A percentile compares a stretch with the other conserved stretches of the same genome.
These are phyloP conservation scores for Arion vulgaris DNA, from an alignment of 1,140 invertebrate genomes.

Conservation along the genomic window DNA sequence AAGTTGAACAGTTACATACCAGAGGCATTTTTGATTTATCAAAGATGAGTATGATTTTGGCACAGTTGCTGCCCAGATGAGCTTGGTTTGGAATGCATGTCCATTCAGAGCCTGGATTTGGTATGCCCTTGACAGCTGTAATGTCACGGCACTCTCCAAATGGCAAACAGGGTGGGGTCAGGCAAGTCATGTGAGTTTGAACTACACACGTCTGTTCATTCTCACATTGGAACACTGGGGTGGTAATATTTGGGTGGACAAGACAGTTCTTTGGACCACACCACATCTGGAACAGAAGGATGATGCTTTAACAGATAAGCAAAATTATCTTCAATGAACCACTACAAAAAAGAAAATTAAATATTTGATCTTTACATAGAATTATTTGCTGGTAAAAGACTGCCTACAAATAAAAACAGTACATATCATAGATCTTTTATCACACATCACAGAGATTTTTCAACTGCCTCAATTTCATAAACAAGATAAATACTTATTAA, in stretches of 20 bases:
- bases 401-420: too few relatives aligned
- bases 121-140: conserved; percentile 81
- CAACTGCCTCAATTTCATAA: too few relatives aligned
- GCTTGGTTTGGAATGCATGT: conserved; percentile 86
- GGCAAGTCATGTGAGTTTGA: conserved; percentile 76
- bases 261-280: conserved; percentile 70
- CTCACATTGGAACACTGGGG: conserved; percentile 55
- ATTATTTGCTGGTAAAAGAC: too few relatives aligned
- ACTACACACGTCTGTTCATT: conserved; percentile 63
- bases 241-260: conserved; percentile 60
- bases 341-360: too few relatives aligned
- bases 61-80: conserved; percentile 81
- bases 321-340: too few relatives aligned
- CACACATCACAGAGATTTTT: too few relatives aligned
- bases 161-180: conserved; percentile 83
- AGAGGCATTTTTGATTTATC: conserved; percentile 76
- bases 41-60: conserved; percentile 81
- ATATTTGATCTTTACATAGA: too few relatives aligned
- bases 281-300: conserved; percentile 63
- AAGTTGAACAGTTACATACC: too few relatives aligned
- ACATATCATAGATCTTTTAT: too few relatives aligned
- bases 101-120: conserved; percentile 81
- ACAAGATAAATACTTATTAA: too few relatives aligned
- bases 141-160: conserved; percentile 87
- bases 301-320: too few relatives aligned